Evolutionary conservation across 2,888 invertebrate genomes (phyloP).

Genomic region (Gibbula magus): DNA sequence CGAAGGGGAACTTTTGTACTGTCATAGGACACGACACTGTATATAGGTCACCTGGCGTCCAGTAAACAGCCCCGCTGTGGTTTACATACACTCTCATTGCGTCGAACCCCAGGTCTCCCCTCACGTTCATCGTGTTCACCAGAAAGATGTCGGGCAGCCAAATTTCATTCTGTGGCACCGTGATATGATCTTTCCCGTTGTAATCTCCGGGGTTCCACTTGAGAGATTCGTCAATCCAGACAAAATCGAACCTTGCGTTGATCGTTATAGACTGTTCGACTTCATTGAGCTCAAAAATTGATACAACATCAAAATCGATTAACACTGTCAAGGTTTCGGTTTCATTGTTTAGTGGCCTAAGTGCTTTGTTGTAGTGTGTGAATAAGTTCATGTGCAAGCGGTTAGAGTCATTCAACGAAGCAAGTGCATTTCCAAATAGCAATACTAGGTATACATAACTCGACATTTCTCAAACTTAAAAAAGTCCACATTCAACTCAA

Average conservation of each 20-base stretch:
- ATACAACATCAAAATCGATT: not conserved
- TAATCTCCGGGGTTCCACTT: not conserved
- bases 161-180: not conserved
- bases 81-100: not conserved
- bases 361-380: too few relatives aligned
- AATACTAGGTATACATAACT: too few relatives aligned
- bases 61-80: not conserved
- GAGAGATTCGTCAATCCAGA: not conserved
- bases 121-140: not conserved
- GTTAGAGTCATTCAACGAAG: too few relatives aligned
- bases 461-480: too few relatives aligned
- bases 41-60: not conserved
- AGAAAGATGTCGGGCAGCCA: not conserved
- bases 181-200: not conserved
- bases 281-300: not conserved
- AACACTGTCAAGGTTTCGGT: not conserved
- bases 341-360: too few relatives aligned
- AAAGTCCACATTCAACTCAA: too few relatives aligned
- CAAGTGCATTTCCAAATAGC: too few relatives aligned
- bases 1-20: not conserved
- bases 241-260: not conserved
- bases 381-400: too few relatives aligned
- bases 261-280: not conserved
- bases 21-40: not conserved
- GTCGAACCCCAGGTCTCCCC: not conserved